Conservation (phyloP, 2,113 vertebrate species). For the Hiodon tergisus region DNA sequence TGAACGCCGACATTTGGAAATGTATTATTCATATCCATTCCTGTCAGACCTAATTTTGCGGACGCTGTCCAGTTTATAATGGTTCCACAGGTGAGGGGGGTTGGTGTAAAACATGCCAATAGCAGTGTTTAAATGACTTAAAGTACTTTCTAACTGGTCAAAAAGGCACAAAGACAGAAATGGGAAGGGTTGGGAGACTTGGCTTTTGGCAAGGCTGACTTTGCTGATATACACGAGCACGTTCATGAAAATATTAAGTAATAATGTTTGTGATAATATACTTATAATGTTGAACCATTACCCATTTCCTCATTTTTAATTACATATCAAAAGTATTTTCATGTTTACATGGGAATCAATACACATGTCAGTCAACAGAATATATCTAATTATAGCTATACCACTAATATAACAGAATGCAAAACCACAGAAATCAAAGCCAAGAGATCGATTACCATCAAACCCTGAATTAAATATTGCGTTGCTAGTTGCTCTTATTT, state of each 20-base stretch:
- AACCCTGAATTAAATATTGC: conserved; percentile 39
- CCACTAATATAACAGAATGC: conserved; percentile 8
- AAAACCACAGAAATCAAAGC: conserved; percentile 25
- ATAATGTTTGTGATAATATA: too few relatives aligned
- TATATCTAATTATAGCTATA: too few relatives aligned
- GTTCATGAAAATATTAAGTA: too few relatives aligned
- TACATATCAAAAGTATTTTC: too few relatives aligned
- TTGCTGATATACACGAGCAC: too few relatives aligned
- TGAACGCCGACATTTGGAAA: not conserved
- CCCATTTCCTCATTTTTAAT: not conserved
- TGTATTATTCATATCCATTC: conserved; percentile 19
- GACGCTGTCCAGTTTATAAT: conserved; percentile 6
- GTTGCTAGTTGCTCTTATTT: conserved; percentile 34
- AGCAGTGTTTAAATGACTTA: not conserved
- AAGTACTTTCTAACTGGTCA: not conserved
- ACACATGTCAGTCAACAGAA: too few relatives aligned
- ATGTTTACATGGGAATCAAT: too few relatives aligned
- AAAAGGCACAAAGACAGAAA: not conserved
- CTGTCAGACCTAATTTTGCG: conserved; percentile 16
- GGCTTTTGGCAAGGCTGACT: not conserved
- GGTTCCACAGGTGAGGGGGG: not conserved
- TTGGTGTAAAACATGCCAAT: not conserved
- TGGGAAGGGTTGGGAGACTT: not conserved
- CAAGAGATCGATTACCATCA: conserved; percentile 51
- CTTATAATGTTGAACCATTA: not conserved